Evolutionary conservation across 2,113 vertebrate genomes (phyloP).

Genomic region (Vireo altiloquus): DNA sequence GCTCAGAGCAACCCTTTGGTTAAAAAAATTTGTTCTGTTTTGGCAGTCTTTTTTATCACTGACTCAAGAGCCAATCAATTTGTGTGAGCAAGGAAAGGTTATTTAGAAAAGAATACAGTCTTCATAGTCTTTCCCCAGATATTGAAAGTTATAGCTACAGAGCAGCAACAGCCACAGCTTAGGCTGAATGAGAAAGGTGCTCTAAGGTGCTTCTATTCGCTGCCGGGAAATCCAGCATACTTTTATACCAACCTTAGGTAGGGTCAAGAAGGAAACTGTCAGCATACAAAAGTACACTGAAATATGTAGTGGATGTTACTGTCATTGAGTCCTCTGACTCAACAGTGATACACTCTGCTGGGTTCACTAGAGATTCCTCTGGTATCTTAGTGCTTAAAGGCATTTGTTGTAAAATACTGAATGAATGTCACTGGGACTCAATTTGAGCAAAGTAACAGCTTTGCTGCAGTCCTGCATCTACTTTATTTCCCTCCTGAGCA

Average conservation of each 20-base stretch:
- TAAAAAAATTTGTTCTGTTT: not conserved
- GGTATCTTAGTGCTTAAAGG: not conserved
- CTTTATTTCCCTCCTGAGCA: not conserved
- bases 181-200: not conserved
- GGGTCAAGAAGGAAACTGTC: not conserved
- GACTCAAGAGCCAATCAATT: not conserved
- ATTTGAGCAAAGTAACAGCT: not conserved
- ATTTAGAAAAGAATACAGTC: not conserved
- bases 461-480: not conserved
- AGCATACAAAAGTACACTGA: not conserved
- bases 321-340: not conserved
- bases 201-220: not conserved
- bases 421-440: not conserved
- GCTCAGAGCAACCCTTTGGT: not conserved
- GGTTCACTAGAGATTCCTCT: not conserved
- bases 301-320: not conserved
- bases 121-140: not conserved
- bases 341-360: not conserved
- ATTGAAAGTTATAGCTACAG: not conserved
- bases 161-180: not conserved
- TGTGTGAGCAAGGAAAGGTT: not conserved
- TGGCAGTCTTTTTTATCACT: not conserved
- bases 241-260: not conserved
- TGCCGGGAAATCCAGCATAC: not conserved
- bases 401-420: not conserved